Conservation (phyloP, 2,888 invertebrate species). For the Anarsia innoxiella region DNA sequence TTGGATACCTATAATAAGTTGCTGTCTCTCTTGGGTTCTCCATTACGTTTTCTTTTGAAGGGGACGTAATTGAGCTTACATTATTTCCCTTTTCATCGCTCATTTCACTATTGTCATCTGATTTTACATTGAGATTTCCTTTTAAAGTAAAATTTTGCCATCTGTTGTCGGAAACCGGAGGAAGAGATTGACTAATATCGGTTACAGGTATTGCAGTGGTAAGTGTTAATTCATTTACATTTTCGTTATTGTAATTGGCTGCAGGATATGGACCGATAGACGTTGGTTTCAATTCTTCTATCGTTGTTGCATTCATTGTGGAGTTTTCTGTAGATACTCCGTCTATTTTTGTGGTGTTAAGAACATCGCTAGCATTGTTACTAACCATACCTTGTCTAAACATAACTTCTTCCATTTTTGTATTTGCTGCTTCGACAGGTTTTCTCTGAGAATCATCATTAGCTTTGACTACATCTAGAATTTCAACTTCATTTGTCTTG, state of each 20-base stretch:
- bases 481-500: conserved; percentile 9
- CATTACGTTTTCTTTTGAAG: conserved; percentile 11
- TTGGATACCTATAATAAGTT: conserved; percentile 34
- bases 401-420: not conserved
- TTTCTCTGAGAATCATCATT: conserved; percentile 22
- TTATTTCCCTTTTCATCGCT: conserved; percentile 9
- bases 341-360: no score
- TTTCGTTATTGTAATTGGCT: conserved; percentile 24
- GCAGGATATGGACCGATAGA: conserved; percentile 24
- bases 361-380: no score
- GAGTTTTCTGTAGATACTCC: no score
- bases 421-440: not conserved
- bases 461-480: not conserved
- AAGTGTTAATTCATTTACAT: conserved; percentile 21
- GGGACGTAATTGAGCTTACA: not conserved
- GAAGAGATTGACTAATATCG: conserved; percentile 17
- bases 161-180: conserved; percentile 24
- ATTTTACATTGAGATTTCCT: conserved; percentile 14
- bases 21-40: conserved; percentile 22
- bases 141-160: conserved; percentile 33
- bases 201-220: conserved; percentile 19
- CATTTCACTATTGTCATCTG: conserved; percentile 12
- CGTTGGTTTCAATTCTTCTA: conserved; percentile 12
- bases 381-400: not conserved
- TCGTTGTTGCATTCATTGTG: no score